Evolutionary conservation across 2,113 vertebrate genomes (phyloP), one percentile per base, ranked within the genome.

Genomic region (Nothocercus nigrocapillus): DNA sequence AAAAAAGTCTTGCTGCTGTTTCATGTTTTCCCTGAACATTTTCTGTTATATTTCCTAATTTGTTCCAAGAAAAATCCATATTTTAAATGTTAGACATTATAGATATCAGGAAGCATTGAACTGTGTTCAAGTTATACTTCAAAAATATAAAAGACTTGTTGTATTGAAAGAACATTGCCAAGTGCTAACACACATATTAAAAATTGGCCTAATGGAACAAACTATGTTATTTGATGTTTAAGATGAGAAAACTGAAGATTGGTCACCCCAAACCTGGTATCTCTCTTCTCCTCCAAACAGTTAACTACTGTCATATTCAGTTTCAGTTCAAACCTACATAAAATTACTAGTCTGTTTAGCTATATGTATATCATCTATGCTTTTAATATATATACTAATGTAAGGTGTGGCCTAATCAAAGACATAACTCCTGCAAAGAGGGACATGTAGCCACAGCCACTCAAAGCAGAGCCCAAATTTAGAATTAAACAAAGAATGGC

Each of bases 151-250:
- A 85, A 61, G 20, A 32, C 24, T 47, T 75, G n/a, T 53, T 38
- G 49, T 1, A 24, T 83, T 9, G 20, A 30, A 85, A 62, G 22
- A 80, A 63, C 1, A 0, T 14, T 21, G 34, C 38, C 28, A 51
- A 21, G 36, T 36, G 69, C 10, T 59, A 36, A 59, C 13, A 36
- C 30, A 24, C 17, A 47, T 20, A 22, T 80, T n/a, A 24, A n/a
- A 22, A 15, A 17, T 21, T 45, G 13, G 20, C 22, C 30, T 81
- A 45, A 10, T 78, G 49, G 64, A 85, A 74, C 1, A 59, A 30
- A 40, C 18, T 17, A 9, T 5, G 12, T 27, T 0, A 0, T 2
- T 3, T 47, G 6, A 13, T 5, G 11, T 49, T 16, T 77, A 70
- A 81, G 70, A 77, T 40, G 22, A 94, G 70, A 62, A 78, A 63